A percentile compares a stretch with the other conserved stretches of the same genome.
Conservation (phyloP, 30 jellyfish, hydroid and myxozoan species). For the Pseudorhiza aurosa region DNA sequence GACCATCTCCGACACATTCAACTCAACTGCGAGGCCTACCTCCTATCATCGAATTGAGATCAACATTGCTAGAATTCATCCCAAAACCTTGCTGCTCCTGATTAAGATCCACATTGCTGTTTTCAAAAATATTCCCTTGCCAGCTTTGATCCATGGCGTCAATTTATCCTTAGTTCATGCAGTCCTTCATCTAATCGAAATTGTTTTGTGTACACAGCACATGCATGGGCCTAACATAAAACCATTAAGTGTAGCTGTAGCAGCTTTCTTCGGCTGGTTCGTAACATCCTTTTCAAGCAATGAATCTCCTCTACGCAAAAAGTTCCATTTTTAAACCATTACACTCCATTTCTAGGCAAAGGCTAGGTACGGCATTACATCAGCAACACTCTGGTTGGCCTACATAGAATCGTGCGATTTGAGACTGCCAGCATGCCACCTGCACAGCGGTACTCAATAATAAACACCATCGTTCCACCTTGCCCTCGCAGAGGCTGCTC, state of each 20-base stretch:
- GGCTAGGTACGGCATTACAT: slow-evolving; percentile 5
- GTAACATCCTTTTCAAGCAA: background rate
- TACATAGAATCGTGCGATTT: slow-evolving; percentile 40
- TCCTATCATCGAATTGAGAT: slow-evolving; percentile 26
- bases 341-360: background rate
- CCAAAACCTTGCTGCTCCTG: background rate
- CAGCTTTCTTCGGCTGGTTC: no score
- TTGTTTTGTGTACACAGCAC: background rate
- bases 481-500: slow-evolving; percentile 12
- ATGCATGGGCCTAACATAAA: background rate
- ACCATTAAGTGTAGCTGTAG: background rate
- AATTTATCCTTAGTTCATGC: no score
- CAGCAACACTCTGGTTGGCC: slow-evolving; percentile 56
- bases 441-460: background rate
- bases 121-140: slow-evolving; percentile 7
- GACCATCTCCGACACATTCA: no score
- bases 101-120: background rate
- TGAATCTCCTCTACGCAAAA: background rate
- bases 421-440: slow-evolving; percentile 3
- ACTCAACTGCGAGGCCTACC: slow-evolving; percentile 13
- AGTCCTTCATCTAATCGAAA: background rate
- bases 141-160: slow-evolving; percentile 20
- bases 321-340: no score
- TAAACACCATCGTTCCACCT: slow-evolving; percentile 18
- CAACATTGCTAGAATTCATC: background rate